Percentiles rank a stretch among this genome's conserved stretches.
Evolutionary conservation across 2,888 invertebrate genomes (phyloP).

Genomic region (Eilema sororculum): DNA sequence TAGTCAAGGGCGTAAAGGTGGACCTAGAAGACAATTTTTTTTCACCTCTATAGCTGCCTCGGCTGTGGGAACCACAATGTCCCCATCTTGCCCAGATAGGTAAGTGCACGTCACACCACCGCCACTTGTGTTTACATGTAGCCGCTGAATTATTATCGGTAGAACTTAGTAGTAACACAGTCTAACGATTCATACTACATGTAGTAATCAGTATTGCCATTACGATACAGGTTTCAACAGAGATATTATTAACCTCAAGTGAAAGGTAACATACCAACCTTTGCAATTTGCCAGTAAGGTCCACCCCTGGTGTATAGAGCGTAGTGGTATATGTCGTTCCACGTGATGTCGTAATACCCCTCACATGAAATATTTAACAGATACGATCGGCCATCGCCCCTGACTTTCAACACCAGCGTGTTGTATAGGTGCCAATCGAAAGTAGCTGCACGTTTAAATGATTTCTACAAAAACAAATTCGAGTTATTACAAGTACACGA

Average conservation of each 20-base stretch:
- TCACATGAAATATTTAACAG: constrained; percentile 92
- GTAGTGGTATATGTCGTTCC: constrained; percentile 96
- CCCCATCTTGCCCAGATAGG: too few relatives aligned
- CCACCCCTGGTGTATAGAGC: constrained; percentile 97
- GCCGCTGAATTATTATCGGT: too few relatives aligned
- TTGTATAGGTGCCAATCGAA: constrained; percentile 94
- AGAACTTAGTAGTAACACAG: too few relatives aligned
- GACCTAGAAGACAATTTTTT: too few relatives aligned
- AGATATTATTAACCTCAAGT: background rate
- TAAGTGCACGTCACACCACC: too few relatives aligned
- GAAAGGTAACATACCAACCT: constrained; percentile 81
- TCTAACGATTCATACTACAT: too few relatives aligned
- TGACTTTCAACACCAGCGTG: constrained; percentile 90
- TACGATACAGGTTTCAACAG: too few relatives aligned
- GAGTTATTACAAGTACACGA: background rate
- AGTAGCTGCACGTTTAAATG: constrained; percentile 91
- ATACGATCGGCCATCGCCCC: constrained; percentile 98
- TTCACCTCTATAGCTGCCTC: too few relatives aligned
- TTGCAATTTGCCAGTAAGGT: constrained; percentile 98
- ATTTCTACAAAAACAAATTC: constrained; percentile 87
- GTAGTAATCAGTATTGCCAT: too few relatives aligned
- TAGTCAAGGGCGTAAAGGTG: too few relatives aligned
- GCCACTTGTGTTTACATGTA: too few relatives aligned
- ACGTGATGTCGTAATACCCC: constrained; percentile 93
- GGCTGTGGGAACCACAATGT: too few relatives aligned